Conservation (phyloP, 2,888 invertebrate species). For the Pachydiplax longipennis region DNA sequence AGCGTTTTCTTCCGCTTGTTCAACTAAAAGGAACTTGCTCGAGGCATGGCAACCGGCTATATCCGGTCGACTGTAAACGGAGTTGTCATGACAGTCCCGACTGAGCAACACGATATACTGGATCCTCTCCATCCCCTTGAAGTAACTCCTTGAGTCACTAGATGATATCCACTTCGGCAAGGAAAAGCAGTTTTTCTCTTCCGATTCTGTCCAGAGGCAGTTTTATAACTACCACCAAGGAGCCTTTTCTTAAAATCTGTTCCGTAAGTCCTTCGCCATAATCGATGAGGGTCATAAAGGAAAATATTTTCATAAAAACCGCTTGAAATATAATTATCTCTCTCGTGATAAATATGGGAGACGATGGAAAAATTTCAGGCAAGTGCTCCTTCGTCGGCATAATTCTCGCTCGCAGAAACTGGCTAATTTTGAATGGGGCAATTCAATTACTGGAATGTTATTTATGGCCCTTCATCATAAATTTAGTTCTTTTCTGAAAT, state of each 20-base stretch:
- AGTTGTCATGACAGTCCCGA: background rate
- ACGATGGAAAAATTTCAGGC: too few species aligned
- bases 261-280: background rate
- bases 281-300: background rate
- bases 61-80: background rate
- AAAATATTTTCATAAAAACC: background rate
- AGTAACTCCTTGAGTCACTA: background rate
- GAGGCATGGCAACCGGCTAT: background rate
- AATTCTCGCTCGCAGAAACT: too few species aligned
- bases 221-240: slow-evolving; percentile 2
- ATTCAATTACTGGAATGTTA: too few species aligned
- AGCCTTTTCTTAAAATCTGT: background rate
- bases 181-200: background rate
- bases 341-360: too few species aligned
- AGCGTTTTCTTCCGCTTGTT: background rate
- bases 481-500: too few species aligned
- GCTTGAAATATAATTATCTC: background rate
- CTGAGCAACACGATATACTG: background rate
- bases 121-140: background rate
- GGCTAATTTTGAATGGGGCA: too few species aligned
- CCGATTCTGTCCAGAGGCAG: background rate
- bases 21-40: background rate
- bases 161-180: background rate
- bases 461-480: too few species aligned
- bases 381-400: too few species aligned